Conservation (phyloP, 1,140 invertebrate genomes). For the Lepidotrigona ventralis region DNA sequence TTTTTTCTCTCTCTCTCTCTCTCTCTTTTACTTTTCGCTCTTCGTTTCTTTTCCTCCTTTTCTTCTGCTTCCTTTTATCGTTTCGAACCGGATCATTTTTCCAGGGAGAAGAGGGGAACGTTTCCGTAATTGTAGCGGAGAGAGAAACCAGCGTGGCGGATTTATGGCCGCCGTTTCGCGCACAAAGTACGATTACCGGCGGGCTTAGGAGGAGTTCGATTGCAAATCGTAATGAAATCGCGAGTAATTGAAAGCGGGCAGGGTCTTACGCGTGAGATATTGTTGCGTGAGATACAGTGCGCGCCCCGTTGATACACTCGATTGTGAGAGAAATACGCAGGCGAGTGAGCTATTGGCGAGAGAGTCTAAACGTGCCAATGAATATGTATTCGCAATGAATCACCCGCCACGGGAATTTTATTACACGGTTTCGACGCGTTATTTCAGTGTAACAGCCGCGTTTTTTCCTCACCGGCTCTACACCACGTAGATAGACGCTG, state of each 20-base stretch:
- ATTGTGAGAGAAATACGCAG: slow-evolving; percentile 10
- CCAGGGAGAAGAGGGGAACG: neutral
- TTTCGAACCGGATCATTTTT: slow-evolving; percentile 16
- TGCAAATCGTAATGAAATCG: slow-evolving; percentile 31
- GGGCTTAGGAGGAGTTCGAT: neutral
- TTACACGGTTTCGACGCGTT: neutral
- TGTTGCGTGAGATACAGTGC: neutral
- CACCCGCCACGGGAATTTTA: neutral
- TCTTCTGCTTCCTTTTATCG: neutral
- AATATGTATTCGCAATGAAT: slow-evolving; percentile 16
- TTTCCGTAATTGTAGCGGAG: slow-evolving; percentile 27
- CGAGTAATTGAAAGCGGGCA: slow-evolving; percentile 19
- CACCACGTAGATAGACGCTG: neutral
- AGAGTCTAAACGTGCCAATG: neutral
- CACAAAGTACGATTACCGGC: neutral
- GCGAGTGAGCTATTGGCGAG: neutral
- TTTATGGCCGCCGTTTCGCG: slow-evolving; percentile 9
- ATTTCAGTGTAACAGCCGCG: neutral
- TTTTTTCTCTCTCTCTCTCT: too few relatives aligned
- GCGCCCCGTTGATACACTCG: neutral
- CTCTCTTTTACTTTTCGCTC: neutral
- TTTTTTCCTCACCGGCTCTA: neutral
- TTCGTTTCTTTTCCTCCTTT: too few relatives aligned
- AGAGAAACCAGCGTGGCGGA: slow-evolving; percentile 6
- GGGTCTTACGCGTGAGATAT: neutral